Evolutionary conservation across 2,888 invertebrate species (phyloP).

Genomic region (Epinotia ramella): DNA sequence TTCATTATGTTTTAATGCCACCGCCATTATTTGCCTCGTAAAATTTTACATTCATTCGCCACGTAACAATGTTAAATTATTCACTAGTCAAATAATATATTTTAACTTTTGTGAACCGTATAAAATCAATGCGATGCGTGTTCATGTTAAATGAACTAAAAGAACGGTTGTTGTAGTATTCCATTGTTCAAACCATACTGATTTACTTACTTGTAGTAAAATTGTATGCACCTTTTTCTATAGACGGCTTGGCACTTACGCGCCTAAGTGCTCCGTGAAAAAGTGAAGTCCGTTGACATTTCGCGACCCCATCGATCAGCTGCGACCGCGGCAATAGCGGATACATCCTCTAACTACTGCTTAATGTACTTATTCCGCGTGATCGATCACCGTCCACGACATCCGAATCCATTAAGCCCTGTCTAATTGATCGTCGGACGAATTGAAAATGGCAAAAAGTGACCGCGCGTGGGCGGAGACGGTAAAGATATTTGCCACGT

Average conservation of each 20-base stretch:
- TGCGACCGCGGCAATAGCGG: conserved; percentile 56
- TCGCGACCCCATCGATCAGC: conserved; percentile 68
- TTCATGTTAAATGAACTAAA: conserved; percentile 38
- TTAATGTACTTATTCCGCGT: conserved; percentile 77
- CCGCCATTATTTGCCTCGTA: conserved; percentile 54
- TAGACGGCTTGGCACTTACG: conserved; percentile 36
- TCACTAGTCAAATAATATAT: conserved; percentile 54
- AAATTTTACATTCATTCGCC: conserved; percentile 58
- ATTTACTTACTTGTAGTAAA: conserved; percentile 10
- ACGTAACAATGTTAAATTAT: conserved; percentile 53
- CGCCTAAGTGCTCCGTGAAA: conserved; percentile 47
- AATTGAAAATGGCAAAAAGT: conserved; percentile 80
- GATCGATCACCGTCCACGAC: conserved; percentile 77
- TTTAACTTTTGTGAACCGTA: conserved; percentile 55
- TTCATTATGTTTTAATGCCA: conserved; percentile 58
- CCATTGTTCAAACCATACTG: background rate
- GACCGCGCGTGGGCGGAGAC: conserved; percentile 43
- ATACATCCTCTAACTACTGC: conserved; percentile 69
- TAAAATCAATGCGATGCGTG: conserved; percentile 50
- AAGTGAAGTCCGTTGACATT: conserved; percentile 47
- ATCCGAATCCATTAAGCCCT: conserved; percentile 80
- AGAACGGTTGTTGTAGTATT: conserved; percentile 46
- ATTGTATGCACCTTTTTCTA: conserved; percentile 11
- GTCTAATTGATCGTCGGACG: conserved; percentile 78
- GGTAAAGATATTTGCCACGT: conserved; percentile 40